Base-by-base conservation (phyloP, 2,888 invertebrate genomes). In the Ophion ventricosus region DNA sequence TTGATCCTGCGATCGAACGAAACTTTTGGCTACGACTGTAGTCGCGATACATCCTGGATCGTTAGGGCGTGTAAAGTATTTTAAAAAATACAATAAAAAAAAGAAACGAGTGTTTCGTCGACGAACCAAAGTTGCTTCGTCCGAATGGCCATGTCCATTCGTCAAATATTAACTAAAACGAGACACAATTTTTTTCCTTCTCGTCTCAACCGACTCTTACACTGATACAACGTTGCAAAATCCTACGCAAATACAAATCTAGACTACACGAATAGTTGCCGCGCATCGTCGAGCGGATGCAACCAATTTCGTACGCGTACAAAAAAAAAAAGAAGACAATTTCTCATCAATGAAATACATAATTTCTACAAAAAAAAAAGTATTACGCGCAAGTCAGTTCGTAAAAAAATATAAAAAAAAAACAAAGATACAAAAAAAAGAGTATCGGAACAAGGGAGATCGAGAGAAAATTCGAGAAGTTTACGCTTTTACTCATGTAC, bases 61-160 rank as follows among this genome's bases (percentile, higher is more conserved):
- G 14, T 49, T 0, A 49, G 49, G 17, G 49, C 49, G 14, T 14
- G 17, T 4, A 49, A 49, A 88, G 87, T 86, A 87, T 88, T 83
- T 87, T 87, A 86, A 89, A 89, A 88, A 85, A 87, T 78, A 78
- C 73, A 85, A 86, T n/a, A 80, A 83, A 70, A 69, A 76, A 72
- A 59, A 72, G 40, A n/a, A 26, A n/a, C 26, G 54, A 20, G 40
- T 23, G 20, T 23, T 40, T 25, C 14, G 1, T 69, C 7, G 25
- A 8, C 40, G 43, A 49, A 35, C 4, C 35, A 7, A 25, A 26
- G 26, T 23, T 14, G 23, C 17, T 7, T 49, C 17, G 67, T 20
- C 17, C 1, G 25, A 49, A 8, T 8, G 25, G 43, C 14, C 57
- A n/a, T n/a, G 57, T 57, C 57, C 20, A 57, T 23, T 20, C 8